Conservation (phyloP, 2,888 invertebrate genomes). For the Temnothorax ravouxi region DNA sequence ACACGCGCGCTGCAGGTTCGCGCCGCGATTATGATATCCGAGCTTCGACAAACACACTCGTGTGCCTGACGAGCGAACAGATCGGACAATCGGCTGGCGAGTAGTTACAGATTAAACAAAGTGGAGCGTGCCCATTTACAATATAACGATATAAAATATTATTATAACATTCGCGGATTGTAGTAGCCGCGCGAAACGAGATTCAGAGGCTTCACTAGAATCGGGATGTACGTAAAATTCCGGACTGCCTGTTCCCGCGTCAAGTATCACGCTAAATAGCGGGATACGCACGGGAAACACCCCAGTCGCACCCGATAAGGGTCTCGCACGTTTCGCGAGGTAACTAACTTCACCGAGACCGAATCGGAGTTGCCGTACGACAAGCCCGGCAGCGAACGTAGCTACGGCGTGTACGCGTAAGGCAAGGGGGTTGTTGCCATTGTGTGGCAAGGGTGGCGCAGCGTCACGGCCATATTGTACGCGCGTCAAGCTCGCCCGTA, state of each 20-base stretch:
- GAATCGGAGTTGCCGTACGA: constrained; percentile 29
- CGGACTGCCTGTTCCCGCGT: not conserved
- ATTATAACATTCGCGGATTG: not conserved
- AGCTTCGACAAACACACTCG: not conserved
- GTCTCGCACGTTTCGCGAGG: constrained; percentile 9
- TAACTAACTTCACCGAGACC: constrained; percentile 33
- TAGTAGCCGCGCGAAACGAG: not conserved
- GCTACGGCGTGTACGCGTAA: constrained; percentile 13
- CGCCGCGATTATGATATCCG: constrained; percentile 27
- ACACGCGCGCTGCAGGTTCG: constrained; percentile 13
- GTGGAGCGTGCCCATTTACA: not conserved
- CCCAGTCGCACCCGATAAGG: not conserved
- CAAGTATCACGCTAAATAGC: not conserved
- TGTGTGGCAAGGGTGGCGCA: constrained; percentile 25
- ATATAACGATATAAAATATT: not conserved
- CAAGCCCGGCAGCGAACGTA: constrained; percentile 25
- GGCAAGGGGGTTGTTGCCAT: constrained; percentile 32
- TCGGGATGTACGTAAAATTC: not conserved
- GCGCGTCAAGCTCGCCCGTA: constrained; percentile 76
- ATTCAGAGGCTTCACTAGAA: not conserved
- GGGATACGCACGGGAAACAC: constrained; percentile 11
- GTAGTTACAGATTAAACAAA: not conserved
- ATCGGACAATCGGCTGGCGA: not conserved
- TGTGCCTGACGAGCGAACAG: too few species aligned
- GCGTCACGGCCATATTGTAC: constrained; percentile 72